phyloP scores from a whole-genome alignment of 2,113 vertebrate species.

The Lepus europaeus region DNA sequence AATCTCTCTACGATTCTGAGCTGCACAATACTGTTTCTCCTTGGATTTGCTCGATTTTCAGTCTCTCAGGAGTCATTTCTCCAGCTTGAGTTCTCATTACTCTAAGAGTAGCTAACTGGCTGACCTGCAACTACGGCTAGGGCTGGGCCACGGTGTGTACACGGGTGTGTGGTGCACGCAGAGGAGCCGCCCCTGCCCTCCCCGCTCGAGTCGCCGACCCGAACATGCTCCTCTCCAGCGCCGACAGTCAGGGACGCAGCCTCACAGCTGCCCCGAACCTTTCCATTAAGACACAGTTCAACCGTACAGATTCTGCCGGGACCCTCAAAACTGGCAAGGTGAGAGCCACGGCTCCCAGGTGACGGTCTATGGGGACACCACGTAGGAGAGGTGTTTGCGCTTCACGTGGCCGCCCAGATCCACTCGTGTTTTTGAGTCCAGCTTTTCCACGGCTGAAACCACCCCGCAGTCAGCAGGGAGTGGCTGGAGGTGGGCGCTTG shows the following conservation, averaged over 20 bases:
- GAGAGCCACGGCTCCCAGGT: slow-evolving; percentile 79
- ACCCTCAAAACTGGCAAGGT: slow-evolving; percentile 70
- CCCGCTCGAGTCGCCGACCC: slow-evolving; percentile 35
- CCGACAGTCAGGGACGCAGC: slow-evolving; percentile 65
- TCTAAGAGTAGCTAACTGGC: slow-evolving; percentile 82
- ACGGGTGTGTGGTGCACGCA: not conserved
- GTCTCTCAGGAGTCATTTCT: slow-evolving; percentile 46
- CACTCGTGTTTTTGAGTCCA: slow-evolving; percentile 83
- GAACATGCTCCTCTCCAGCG: slow-evolving; percentile 46
- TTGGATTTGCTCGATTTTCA: slow-evolving; percentile 67
- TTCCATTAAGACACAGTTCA: slow-evolving; percentile 63
- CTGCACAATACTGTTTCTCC: slow-evolving; percentile 67
- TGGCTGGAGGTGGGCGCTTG: slow-evolving; percentile 67
- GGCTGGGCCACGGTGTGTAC: slow-evolving; percentile 61
- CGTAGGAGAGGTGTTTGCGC: slow-evolving; percentile 86
- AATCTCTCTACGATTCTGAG: slow-evolving; percentile 45
- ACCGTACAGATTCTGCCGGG: slow-evolving; percentile 18
- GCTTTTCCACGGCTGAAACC: slow-evolving; percentile 76
- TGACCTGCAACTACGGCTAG: slow-evolving; percentile 75
- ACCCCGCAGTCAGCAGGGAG: slow-evolving; percentile 77
- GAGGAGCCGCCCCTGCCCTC: not conserved
- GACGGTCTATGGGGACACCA: slow-evolving; percentile 87
- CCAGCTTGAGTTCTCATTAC: slow-evolving; percentile 65
- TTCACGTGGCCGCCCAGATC: slow-evolving; percentile 83
- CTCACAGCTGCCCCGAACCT: slow-evolving; percentile 76